Evolutionary conservation across 2,797 vertebrate genomes (phyloP), one percentile per base, ranked within the genome.

Genomic region (Echeneis naucrates): DNA sequence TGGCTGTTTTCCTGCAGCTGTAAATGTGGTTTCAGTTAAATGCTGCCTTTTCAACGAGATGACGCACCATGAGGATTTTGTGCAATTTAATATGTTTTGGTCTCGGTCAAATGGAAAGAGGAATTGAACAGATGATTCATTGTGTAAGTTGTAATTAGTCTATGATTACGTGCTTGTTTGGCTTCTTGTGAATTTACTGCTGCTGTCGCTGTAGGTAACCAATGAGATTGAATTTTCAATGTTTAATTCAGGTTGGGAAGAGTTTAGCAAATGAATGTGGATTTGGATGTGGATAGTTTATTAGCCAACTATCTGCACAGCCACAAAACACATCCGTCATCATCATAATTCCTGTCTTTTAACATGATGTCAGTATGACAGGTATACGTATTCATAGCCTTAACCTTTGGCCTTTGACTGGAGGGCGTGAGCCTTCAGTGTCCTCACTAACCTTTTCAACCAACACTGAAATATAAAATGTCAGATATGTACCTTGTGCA

Each of bases 91-190:
- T 81, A 69, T 3, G 33, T 87, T 84, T 86, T 66, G 32, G 26
- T 90, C 75, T 86, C 10, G 24, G 66, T 87, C 80, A 82, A 56
- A 77, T 80, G 61, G 67, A 75, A 65, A 75, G 47, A 68, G 10
- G 67, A 68, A 70, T 68, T 71, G 68, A 88, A 75, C 32, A 37
- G 66, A 86, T 62, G 71, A 84, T 77, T 69, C 17, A 64, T 72
- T 72, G 67, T 77, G 61, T 72, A 54, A 60, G 48, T 71, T 72
- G 21, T 82, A 80, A 84, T 78, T 81, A 76, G 72, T 32, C 33
- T 53, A 64, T 78, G 80, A 82, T 81, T 72, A 81, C 71, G 62
- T 60, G 70, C 71, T 73, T 81, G 67, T 82, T 78, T 82, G 74
- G 73, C 24, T 88, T 72, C 68, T 58, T 52, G 59, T 72, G 24